These are phyloP conservation scores for Accipiter virgatus DNA, from an alignment of 2,113 vertebrate genomes.

Conservation along the genomic window DNA sequence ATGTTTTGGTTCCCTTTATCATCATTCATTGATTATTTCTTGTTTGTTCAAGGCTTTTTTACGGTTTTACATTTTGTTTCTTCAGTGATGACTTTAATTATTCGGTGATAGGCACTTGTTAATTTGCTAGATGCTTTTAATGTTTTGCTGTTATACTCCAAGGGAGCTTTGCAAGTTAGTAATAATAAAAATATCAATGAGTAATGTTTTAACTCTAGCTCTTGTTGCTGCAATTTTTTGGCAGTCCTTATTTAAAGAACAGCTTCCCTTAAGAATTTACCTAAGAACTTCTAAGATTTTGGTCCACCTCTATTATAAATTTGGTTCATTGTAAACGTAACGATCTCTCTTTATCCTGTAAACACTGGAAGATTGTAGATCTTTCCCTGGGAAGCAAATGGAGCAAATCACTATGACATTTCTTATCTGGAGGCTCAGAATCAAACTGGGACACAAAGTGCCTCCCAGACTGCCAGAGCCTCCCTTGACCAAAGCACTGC, in stretches of 20 bases:
- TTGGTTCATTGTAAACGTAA: neutral
- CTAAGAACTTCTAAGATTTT: neutral
- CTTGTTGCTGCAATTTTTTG: neutral
- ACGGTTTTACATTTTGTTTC: slow-evolving; percentile 6
- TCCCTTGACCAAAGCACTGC: neutral
- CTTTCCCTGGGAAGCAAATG: neutral
- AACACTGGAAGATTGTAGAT: neutral
- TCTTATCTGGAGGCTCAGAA: neutral
- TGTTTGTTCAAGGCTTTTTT: slow-evolving; percentile 37
- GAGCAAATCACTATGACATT: neutral
- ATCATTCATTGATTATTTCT: slow-evolving; percentile 26
- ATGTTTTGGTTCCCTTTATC: slow-evolving; percentile 54
- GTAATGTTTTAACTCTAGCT: neutral
- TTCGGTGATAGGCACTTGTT: neutral
- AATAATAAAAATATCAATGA: neutral
- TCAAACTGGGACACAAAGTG: neutral
- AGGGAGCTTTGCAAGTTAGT: neutral
- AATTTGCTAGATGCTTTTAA: neutral
- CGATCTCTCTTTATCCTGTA: neutral
- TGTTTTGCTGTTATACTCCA: neutral
- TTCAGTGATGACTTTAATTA: neutral
- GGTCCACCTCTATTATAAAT: neutral
- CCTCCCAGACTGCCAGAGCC: neutral
- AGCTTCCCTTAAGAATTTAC: neutral
- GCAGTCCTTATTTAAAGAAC: neutral